Percentiles rank a stretch among this genome's conserved stretches.
Conservation (phyloP, 64 coral and sea anemone species). For the Montipora sp. region DNA sequence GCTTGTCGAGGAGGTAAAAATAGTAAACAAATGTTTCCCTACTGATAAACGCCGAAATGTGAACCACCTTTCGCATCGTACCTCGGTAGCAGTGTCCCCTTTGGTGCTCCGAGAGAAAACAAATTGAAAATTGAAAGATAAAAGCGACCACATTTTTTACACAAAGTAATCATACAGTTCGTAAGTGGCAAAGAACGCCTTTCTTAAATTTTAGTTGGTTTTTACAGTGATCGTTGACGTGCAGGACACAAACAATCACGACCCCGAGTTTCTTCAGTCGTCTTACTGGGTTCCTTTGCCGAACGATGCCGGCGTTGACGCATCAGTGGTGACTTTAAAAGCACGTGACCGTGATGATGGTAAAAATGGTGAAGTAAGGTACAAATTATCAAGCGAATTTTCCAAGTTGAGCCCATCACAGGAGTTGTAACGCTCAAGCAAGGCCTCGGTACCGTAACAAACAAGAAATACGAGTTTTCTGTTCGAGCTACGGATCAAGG, state of each 20-base stretch:
- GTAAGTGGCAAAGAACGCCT: too few relatives aligned
- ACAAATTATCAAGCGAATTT: conserved; percentile 57
- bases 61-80: too few relatives aligned
- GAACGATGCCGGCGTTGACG: conserved; percentile 34
- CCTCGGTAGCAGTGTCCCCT: too few relatives aligned
- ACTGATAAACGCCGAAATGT: too few relatives aligned
- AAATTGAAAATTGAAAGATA: too few relatives aligned
- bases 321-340: conserved; percentile 45
- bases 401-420: conserved; percentile 27
- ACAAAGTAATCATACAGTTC: too few relatives aligned
- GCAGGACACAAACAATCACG: conserved; percentile 73
- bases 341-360: conserved; percentile 63
- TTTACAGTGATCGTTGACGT: conserved; percentile 30
- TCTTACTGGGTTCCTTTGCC: conserved; percentile 76
- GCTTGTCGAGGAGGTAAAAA: too few relatives aligned
- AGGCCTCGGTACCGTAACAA: neutral
- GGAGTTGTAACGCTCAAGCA: conserved; percentile 47
- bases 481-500: conserved; percentile 52
- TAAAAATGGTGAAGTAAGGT: conserved; percentile 61
- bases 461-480: conserved; percentile 63
- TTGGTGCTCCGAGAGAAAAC: too few relatives aligned
- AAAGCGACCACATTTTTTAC: too few relatives aligned
- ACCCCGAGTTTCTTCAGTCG: conserved; percentile 62
- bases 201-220: neutral
- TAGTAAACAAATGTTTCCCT: too few relatives aligned